Evolutionary conservation across 2,797 vertebrate genomes (phyloP).

Genomic region (Meda fulgida): DNA sequence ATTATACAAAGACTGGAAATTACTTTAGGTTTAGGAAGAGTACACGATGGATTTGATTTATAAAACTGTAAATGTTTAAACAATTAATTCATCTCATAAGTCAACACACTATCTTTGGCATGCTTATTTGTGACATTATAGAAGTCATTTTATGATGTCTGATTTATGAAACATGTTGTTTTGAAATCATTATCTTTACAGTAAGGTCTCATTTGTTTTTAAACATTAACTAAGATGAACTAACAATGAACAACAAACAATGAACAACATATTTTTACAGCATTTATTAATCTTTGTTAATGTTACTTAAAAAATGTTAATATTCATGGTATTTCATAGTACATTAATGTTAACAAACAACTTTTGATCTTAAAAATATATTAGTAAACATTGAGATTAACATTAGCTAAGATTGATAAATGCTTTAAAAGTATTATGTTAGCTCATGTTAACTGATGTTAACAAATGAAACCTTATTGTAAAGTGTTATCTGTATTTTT

Average conservation of each 20-base stretch:
- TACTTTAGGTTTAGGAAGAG: neutral
- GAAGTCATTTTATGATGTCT: neutral
- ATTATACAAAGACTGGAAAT: neutral
- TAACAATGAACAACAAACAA: too few species aligned
- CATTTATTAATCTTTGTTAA: too few species aligned
- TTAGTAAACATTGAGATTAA: too few species aligned
- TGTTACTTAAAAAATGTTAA: too few species aligned
- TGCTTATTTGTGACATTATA: neutral
- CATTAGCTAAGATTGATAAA: too few species aligned
- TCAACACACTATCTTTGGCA: neutral
- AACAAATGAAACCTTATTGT: neutral
- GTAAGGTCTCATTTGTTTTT: neutral
- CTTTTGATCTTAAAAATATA: too few species aligned
- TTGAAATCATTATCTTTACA: neutral
- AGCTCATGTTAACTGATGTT: too few species aligned
- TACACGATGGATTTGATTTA: neutral
- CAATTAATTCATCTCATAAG: neutral
- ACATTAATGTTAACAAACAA: neutral
- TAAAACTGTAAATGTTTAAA: neutral
- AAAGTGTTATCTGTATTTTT: neutral
- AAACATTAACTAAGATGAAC: too few species aligned
- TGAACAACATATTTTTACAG: too few species aligned
- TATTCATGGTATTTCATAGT: neutral
- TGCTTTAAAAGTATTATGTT: too few species aligned
- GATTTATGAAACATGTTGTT: neutral